Conservation (phyloP, 2,888 invertebrate species). For the Digitonthophagus gazella region DNA sequence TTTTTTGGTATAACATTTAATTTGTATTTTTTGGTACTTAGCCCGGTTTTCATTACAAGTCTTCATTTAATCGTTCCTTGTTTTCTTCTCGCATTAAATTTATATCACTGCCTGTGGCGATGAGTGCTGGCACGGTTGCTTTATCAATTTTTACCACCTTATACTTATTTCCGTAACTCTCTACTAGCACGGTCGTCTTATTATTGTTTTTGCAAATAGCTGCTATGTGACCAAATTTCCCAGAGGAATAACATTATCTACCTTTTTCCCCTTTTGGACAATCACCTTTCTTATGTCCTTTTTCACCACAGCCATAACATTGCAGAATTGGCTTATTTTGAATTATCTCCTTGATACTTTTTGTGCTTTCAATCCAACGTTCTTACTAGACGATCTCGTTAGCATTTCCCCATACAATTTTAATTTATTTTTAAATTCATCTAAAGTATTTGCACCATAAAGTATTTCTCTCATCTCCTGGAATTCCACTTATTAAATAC, state of each 20-base stretch:
- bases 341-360: slow-evolving; percentile 5
- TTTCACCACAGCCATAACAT: neutral
- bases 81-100: slow-evolving; percentile 2
- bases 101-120: slow-evolving; percentile 1
- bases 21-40: too few species aligned
- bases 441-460: slow-evolving; percentile 9
- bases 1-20: too few species aligned
- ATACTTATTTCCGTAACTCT: slow-evolving; percentile 6
- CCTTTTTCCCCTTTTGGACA: neutral
- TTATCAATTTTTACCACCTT: neutral
- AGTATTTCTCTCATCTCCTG: slow-evolving; percentile 14
- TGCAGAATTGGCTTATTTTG: neutral
- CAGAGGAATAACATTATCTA: neutral
- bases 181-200: neutral
- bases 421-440: slow-evolving; percentile 6
- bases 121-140: neutral
- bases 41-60: too few species aligned
- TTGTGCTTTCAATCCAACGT: neutral
- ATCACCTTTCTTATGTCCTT: neutral
- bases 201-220: neutral
- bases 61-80: neutral
- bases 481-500: slow-evolving; percentile 33
- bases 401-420: slow-evolving; percentile 4
- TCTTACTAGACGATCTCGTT: slow-evolving; percentile 1
- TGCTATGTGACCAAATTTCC: slow-evolving; percentile 1